Percentiles rank a stretch among this genome's conserved stretches.
These are phyloP conservation scores for Melangyna quadrimaculata DNA, from an alignment of 2,888 invertebrate genomes.

Conservation along the genomic window DNA sequence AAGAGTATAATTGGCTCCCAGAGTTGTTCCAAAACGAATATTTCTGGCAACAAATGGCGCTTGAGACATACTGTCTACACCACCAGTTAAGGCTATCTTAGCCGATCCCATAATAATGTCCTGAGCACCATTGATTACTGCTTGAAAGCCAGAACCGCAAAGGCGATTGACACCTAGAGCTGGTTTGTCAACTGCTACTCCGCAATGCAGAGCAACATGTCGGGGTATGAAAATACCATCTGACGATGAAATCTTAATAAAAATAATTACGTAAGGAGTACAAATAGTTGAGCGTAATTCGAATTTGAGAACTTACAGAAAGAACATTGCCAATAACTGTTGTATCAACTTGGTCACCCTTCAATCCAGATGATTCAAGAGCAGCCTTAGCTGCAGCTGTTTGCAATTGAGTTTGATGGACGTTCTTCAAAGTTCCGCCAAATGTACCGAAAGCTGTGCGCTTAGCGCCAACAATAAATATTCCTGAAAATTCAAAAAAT, in stretches of 20 bases:
- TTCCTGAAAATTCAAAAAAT: slow-evolving; percentile 85
- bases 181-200: slow-evolving; percentile 92
- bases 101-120: slow-evolving; percentile 93
- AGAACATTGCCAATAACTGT: slow-evolving; percentile 95
- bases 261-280: neutral
- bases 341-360: slow-evolving; percentile 93
- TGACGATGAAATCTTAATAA: slow-evolving; percentile 85
- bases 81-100: slow-evolving; percentile 93
- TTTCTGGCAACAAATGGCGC: slow-evolving; percentile 92
- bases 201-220: slow-evolving; percentile 92
- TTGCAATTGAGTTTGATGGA: slow-evolving; percentile 89
- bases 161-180: slow-evolving; percentile 94
- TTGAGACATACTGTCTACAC: slow-evolving; percentile 97
- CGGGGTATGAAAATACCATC: slow-evolving; percentile 94
- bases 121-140: slow-evolving; percentile 95
- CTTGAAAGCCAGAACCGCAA: slow-evolving; percentile 99
- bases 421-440: slow-evolving; percentile 91
- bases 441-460: slow-evolving; percentile 98
- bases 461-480: slow-evolving; percentile 97
- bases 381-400: slow-evolving; percentile 91
- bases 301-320: slow-evolving; percentile 83
- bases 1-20: slow-evolving; percentile 89
- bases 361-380: slow-evolving; percentile 88
- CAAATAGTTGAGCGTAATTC: neutral
- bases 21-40: slow-evolving; percentile 92